phyloP scores from a whole-genome alignment of 2,797 vertebrate genomes.

The Oreochromis mossambicus region DNA sequence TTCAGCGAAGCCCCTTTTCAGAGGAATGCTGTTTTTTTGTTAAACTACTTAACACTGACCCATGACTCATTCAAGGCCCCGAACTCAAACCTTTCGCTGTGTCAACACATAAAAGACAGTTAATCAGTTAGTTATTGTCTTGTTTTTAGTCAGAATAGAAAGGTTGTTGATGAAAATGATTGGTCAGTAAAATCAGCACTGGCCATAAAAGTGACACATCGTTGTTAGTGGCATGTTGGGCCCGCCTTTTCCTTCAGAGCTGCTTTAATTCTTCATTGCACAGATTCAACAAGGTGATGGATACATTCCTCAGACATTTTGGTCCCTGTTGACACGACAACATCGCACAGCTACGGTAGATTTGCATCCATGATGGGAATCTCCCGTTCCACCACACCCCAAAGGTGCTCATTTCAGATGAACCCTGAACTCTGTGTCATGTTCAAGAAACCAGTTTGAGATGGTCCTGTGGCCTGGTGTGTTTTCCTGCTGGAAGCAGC shows the following conservation, averaged over 20 bases:
- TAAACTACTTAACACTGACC: neutral
- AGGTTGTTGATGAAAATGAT: neutral
- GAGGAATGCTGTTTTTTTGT: neutral
- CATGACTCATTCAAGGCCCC: neutral
- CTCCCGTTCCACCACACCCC: neutral
- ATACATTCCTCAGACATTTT: neutral
- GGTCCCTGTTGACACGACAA: fast-evolving
- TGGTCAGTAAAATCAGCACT: neutral
- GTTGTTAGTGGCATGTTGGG: neutral
- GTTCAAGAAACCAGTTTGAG: neutral
- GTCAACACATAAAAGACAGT: neutral
- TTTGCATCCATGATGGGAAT: neutral
- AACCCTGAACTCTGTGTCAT: neutral
- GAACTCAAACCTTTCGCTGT: fast-evolving
- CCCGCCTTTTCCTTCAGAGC: neutral
- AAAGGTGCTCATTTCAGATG: neutral
- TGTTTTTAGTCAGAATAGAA: neutral
- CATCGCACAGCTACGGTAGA: neutral
- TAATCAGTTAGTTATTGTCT: neutral
- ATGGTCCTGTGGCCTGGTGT: neutral
- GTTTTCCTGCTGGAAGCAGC: neutral
- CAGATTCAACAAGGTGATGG: neutral
- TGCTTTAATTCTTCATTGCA: neutral
- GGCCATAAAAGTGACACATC: neutral
- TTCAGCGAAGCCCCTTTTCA: neutral